These are phyloP conservation scores for Dasypogon diadema DNA, from an alignment of 2,888 invertebrate species.

Conservation along the genomic window DNA sequence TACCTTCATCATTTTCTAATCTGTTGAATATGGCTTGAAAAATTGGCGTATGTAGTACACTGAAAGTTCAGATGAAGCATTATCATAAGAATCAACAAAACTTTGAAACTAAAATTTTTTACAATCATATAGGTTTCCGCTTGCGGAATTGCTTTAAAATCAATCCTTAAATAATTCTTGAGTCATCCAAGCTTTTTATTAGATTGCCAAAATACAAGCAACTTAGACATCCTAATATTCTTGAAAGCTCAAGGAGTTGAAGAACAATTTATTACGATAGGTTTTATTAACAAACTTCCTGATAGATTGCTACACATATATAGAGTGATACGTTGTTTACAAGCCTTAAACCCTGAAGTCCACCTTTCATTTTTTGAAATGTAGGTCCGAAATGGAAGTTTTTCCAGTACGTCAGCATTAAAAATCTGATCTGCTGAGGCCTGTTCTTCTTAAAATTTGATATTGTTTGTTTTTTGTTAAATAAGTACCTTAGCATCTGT, in stretches of 20 bases:
- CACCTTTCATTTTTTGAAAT: background rate
- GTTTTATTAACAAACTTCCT: conserved; percentile 28
- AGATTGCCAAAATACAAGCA: conserved; percentile 30
- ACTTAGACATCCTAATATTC: conserved; percentile 31
- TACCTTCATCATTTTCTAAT: conserved; percentile 31
- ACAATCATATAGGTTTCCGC: conserved; percentile 19
- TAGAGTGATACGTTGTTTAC: background rate
- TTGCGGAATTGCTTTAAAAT: background rate
- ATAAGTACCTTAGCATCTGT: too few species aligned
- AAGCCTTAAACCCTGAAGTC: background rate
- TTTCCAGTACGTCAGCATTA: conserved; percentile 23
- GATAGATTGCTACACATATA: background rate
- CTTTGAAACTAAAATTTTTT: background rate
- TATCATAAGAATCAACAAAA: conserved; percentile 1
- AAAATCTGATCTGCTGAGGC: conserved; percentile 32
- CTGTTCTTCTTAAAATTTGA: too few species aligned
- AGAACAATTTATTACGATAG: conserved; percentile 18
- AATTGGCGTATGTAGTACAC: conserved; percentile 35
- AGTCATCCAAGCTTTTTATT: conserved; percentile 29
- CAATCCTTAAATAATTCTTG: conserved; percentile 25
- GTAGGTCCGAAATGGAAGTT: background rate
- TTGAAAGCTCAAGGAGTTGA: conserved; percentile 21
- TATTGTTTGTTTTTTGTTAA: too few species aligned
- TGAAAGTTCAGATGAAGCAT: conserved; percentile 5
- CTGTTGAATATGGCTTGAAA: conserved; percentile 28